A percentile compares a stretch with the other conserved stretches of the same genome.
These are phyloP conservation scores for Periophthalmus modestus DNA, from an alignment of 2,113 vertebrate species.

Conservation along the genomic window DNA sequence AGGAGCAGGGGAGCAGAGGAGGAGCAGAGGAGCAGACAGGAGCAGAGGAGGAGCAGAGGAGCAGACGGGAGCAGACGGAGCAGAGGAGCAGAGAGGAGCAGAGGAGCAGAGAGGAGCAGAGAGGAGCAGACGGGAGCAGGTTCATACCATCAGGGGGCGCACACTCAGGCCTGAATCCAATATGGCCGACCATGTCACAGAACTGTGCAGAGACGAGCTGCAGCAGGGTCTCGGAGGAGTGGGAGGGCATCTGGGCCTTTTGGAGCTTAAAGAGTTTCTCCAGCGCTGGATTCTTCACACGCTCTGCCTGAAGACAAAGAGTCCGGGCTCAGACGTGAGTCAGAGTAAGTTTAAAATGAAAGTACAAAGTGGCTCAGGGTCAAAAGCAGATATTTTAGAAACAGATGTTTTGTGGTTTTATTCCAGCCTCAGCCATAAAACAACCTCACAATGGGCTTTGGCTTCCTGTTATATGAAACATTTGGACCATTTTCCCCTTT, in stretches of 20 bases:
- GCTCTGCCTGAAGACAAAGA: conserved; percentile 74
- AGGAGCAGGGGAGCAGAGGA: too few relatives aligned
- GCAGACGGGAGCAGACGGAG: background rate
- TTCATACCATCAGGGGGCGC: conserved; percentile 76
- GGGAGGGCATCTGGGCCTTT: conserved; percentile 39
- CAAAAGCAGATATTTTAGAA: too few relatives aligned
- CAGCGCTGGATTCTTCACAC: conserved; percentile 76
- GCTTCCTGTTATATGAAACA: too few relatives aligned
- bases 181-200: conserved; percentile 72
- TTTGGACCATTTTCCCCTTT: too few relatives aligned
- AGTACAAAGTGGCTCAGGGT: too few relatives aligned
- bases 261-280: conserved; percentile 71
- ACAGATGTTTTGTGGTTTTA: too few relatives aligned
- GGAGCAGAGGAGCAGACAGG: background rate
- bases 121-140: background rate
- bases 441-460: too few relatives aligned
- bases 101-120: background rate
- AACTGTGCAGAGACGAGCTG: conserved; percentile 82
- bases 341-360: background rate
- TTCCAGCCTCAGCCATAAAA: too few relatives aligned
- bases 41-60: background rate
- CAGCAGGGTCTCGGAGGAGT: conserved; percentile 57
- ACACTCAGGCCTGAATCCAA: conserved; percentile 84
- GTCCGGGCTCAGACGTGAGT: background rate
- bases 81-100: background rate